phyloP scores from a whole-genome alignment of 2,888 invertebrate genomes.

The Ochropleura leucogaster region DNA sequence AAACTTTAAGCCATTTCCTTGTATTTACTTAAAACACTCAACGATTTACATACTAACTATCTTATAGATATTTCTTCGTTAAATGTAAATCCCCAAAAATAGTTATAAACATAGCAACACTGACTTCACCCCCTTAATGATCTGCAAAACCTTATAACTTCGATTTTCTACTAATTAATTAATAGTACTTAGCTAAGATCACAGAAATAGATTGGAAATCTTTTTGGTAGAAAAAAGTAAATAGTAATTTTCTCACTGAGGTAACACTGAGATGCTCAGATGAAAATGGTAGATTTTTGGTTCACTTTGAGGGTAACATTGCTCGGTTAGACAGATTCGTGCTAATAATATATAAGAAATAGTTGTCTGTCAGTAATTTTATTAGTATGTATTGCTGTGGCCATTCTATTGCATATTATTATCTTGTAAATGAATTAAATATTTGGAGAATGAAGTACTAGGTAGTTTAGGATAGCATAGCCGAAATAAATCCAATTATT shows the following conservation, averaged over 20 bases:
- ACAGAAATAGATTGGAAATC: slow-evolving; percentile 64
- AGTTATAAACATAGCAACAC: slow-evolving; percentile 68
- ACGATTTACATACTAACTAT: not conserved
- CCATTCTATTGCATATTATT: slow-evolving; percentile 44
- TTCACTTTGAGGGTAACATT: slow-evolving; percentile 66
- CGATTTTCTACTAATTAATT: slow-evolving; percentile 58
- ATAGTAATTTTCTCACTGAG: slow-evolving; percentile 68
- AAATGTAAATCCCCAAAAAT: slow-evolving; percentile 28
- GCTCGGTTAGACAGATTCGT: slow-evolving; percentile 70
- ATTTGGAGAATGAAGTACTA: slow-evolving; percentile 17
- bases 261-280: slow-evolving; percentile 68
- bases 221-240: slow-evolving; percentile 72
- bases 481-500: not conserved
- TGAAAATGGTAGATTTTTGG: slow-evolving; percentile 67
- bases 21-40: not conserved
- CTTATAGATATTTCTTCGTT: not conserved
- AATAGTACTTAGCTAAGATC: slow-evolving; percentile 66
- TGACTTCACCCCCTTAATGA: slow-evolving; percentile 55
- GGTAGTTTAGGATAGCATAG: not conserved
- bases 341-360: slow-evolving; percentile 61
- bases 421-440: not conserved
- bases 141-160: slow-evolving; percentile 50
- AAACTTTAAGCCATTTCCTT: not conserved
- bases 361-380: slow-evolving; percentile 59
- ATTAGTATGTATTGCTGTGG: slow-evolving; percentile 50